Conservation (phyloP, 2,113 vertebrate genomes). For the Neotoma lepida region DNA sequence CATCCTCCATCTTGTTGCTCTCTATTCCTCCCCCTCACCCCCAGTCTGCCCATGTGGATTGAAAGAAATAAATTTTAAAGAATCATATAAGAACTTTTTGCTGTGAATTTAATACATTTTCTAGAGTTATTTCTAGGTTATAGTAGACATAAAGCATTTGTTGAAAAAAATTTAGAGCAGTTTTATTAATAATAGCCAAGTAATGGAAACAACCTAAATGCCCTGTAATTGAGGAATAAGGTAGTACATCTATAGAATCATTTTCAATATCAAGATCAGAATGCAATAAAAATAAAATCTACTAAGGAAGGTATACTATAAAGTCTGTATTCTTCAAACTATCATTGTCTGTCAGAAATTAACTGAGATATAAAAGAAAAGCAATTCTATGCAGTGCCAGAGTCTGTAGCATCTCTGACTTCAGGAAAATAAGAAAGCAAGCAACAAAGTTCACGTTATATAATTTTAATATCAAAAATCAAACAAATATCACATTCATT, state of each 20-base stretch:
- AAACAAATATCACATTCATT: not conserved
- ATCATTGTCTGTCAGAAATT: not conserved
- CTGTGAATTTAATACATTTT: not conserved
- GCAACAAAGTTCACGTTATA: not conserved
- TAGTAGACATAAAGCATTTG: not conserved
- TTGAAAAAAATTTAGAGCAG: too few species aligned
- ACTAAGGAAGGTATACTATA: not conserved
- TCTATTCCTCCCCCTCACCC: too few species aligned
- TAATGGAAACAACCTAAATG: not conserved
- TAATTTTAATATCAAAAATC: not conserved
- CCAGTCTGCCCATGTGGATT: too few species aligned
- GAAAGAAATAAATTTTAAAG: too few species aligned
- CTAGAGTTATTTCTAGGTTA: not conserved
- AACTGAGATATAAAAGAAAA: not conserved
- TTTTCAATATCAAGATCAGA: not conserved
- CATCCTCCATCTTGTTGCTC: too few species aligned
- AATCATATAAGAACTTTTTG: not conserved
- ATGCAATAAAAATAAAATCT: not conserved
- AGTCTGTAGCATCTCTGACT: not conserved
- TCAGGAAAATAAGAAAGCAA: not conserved
- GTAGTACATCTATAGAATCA: not conserved
- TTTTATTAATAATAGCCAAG: not conserved
- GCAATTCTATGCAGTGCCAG: not conserved
- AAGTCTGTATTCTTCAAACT: not conserved
- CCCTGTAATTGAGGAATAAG: not conserved